Conservation (phyloP, 2,888 invertebrate genomes). For the Tipula unca region DNA sequence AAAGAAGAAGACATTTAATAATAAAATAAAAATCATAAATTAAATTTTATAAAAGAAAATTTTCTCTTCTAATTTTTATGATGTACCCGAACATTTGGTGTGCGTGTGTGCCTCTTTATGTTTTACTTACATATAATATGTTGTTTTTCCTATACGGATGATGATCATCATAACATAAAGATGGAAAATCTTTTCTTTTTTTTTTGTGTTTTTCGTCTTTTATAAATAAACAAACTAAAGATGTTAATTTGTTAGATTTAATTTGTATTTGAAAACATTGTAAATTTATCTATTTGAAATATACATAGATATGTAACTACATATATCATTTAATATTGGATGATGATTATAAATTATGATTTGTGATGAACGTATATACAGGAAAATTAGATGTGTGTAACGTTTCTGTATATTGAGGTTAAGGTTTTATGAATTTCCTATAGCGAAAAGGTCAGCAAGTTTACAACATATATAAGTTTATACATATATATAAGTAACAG, state of each 20-base stretch:
- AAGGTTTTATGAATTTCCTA: neutral
- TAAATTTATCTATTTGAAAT: neutral
- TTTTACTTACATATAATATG: neutral
- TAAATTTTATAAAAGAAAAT: neutral
- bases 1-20: neutral
- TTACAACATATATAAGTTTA: neutral
- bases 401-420: neutral
- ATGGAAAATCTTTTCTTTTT: neutral
- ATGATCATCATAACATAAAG: neutral
- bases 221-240: neutral
- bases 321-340: no score
- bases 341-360: neutral
- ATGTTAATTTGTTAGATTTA: neutral
- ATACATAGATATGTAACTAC: no score
- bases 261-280: neutral
- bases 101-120: neutral
- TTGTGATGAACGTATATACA: neutral
- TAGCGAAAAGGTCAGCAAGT: neutral
- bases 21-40: neutral
- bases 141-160: neutral
- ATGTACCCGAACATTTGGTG: neutral
- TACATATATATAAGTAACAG: neutral
- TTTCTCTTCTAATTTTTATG: neutral
- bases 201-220: neutral
- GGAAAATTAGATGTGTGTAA: neutral